These are phyloP conservation scores for Tachypleus tridentatus DNA, from an alignment of 1,140 invertebrate genomes.

Conservation along the genomic window DNA sequence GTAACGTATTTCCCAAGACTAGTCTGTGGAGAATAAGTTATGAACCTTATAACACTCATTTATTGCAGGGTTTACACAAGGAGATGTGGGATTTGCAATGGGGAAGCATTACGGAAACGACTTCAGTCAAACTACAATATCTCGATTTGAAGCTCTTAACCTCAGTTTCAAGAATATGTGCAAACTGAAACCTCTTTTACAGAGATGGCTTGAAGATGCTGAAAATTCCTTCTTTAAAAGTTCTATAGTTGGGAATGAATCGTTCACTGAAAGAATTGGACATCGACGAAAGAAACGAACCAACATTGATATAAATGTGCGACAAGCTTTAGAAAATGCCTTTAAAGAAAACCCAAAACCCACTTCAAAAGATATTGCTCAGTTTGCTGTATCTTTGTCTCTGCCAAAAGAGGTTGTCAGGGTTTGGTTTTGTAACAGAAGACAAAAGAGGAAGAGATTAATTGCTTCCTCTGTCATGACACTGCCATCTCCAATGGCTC, in stretches of 20 bases:
- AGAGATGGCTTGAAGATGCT: conserved; percentile 95
- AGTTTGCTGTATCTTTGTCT: conserved; percentile 74
- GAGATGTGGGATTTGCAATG: conserved; percentile 56
- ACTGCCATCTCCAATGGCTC: too few relatives aligned
- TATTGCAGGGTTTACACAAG: not conserved
- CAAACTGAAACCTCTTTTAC: conserved; percentile 90
- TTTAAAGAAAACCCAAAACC: conserved; percentile 94
- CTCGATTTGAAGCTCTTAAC: conserved; percentile 94
- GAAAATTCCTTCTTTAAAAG: conserved; percentile 68
- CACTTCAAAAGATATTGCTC: conserved; percentile 87
- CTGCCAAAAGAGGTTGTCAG: conserved; percentile 98
- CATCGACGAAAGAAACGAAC: conserved; percentile 92
- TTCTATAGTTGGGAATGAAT: conserved; percentile 33
- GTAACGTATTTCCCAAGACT: too few relatives aligned
- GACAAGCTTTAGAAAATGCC: conserved; percentile 83
- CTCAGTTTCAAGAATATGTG: conserved; percentile 99
- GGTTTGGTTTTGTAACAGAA: conserved; percentile 97
- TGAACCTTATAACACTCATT: not conserved
- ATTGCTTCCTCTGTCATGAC: conserved; percentile 54
- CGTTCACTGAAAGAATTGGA: conserved; percentile 73
- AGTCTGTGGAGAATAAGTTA: too few relatives aligned
- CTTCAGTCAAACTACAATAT: conserved; percentile 63
- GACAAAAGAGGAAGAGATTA: conserved; percentile 99
- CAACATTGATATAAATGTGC: conserved; percentile 87
- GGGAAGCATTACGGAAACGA: conserved; percentile 96